Conservation (phyloP, 2,888 invertebrate species). For the Trachelus iudaicus region DNA sequence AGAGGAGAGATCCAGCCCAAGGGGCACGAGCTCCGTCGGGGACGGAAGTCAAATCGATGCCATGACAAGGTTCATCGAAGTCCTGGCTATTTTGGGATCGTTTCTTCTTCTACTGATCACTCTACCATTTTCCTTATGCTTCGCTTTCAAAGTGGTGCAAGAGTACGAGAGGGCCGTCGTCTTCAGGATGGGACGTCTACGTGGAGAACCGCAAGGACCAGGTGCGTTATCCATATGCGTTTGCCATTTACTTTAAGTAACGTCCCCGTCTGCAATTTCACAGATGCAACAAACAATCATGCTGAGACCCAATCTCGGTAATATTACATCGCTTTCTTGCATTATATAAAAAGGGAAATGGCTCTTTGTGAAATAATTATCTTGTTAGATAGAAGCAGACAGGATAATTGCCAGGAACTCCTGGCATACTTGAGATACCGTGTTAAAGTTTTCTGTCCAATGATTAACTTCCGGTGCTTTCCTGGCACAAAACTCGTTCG, state of each 20-base stretch:
- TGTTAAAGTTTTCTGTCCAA: not conserved
- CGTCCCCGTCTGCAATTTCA: not conserved
- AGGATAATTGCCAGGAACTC: not conserved
- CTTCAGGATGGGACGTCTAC: conserved; percentile 84
- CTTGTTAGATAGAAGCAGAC: not conserved
- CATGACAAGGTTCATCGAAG: conserved; percentile 78
- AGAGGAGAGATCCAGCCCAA: not conserved
- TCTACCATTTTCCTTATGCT: conserved; percentile 84
- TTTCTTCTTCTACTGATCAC: conserved; percentile 80
- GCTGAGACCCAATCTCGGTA: too few species aligned
- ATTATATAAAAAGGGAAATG: not conserved
- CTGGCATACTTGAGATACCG: not conserved
- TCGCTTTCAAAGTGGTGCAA: conserved; percentile 89
- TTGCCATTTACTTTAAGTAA: not conserved
- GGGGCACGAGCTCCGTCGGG: not conserved
- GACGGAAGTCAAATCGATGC: conserved; percentile 21
- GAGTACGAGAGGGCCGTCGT: conserved; percentile 91
- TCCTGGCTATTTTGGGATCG: conserved; percentile 78
- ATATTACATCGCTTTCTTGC: too few species aligned
- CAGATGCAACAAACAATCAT: not conserved
- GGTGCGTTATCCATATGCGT: conserved; percentile 43
- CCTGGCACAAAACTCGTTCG: not conserved
- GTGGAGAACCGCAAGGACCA: conserved; percentile 47
- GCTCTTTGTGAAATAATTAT: not conserved
- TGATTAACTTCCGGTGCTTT: not conserved